phyloP scores from a whole-genome alignment of 2,113 vertebrate species.

The Lagopus muta region DNA sequence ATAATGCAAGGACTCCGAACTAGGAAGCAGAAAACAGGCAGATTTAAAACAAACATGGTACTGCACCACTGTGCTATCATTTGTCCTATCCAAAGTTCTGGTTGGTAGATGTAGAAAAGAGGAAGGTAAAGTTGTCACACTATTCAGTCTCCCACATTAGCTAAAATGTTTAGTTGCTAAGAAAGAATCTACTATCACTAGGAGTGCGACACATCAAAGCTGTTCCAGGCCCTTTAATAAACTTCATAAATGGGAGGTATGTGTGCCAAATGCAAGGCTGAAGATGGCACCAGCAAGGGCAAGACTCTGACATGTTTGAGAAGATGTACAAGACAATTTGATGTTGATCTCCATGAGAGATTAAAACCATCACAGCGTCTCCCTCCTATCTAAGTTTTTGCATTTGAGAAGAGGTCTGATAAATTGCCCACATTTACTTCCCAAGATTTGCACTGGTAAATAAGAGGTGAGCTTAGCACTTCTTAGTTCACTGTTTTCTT shows the following conservation, averaged over 20 bases:
- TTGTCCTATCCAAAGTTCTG: background rate
- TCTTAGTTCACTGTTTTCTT: background rate
- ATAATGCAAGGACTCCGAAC: background rate
- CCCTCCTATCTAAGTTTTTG: background rate
- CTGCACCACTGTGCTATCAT: background rate
- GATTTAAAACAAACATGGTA: background rate
- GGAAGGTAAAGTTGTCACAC: background rate
- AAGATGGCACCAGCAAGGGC: background rate
- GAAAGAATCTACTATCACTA: background rate
- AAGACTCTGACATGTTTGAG: background rate
- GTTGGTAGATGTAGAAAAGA: background rate
- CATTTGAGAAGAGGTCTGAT: background rate
- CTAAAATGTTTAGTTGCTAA: background rate
- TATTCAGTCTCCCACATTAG: background rate
- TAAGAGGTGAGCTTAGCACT: background rate
- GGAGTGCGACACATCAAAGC: background rate
- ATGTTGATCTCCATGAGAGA: fast-evolving
- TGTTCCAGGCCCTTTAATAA: background rate
- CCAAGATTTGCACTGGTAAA: background rate
- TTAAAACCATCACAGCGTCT: background rate
- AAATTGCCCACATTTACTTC: background rate
- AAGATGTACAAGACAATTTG: background rate
- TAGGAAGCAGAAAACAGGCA: background rate
- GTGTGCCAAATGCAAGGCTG: background rate
- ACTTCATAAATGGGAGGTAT: background rate